phyloP scores from a whole-genome alignment of 2,113 vertebrate genomes.

The Misgurnus anguillicaudatus region DNA sequence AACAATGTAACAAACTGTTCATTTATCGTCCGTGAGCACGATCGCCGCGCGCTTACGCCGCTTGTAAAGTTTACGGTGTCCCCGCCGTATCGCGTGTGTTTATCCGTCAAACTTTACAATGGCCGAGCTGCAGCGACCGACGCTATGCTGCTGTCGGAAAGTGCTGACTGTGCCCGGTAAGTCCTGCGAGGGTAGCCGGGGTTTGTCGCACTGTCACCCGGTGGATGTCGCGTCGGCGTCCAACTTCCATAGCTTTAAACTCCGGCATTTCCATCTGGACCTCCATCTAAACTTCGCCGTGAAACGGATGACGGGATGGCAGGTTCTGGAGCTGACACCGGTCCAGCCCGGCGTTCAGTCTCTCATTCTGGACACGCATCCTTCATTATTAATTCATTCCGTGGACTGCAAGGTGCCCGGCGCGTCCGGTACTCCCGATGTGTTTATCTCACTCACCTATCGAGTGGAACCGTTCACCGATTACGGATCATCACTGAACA shows the following conservation, averaged over 20 bases:
- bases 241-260: conserved; percentile 83
- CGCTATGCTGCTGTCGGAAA: conserved; percentile 87
- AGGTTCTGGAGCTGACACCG: conserved; percentile 83
- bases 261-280: conserved; percentile 87
- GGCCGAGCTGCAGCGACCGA: conserved; percentile 65
- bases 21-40: not conserved
- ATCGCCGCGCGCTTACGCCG: not conserved
- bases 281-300: conserved; percentile 83
- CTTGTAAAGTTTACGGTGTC: conserved; percentile 9
- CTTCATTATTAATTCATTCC: conserved; percentile 81
- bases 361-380: conserved; percentile 86
- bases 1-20: conserved; percentile 29
- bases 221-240: conserved; percentile 87
- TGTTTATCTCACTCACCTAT: conserved; percentile 71
- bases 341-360: conserved; percentile 72
- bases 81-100: conserved; percentile 3
- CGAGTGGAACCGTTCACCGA: conserved; percentile 88
- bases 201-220: conserved; percentile 66
- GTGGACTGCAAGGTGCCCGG: conserved; percentile 72
- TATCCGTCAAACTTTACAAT: conserved; percentile 46
- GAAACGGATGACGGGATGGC: conserved; percentile 86
- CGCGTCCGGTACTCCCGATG: conserved; percentile 49
- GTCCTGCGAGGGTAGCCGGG: conserved; percentile 58
- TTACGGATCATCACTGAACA: conserved; percentile 86
- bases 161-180: conserved; percentile 67